These are phyloP conservation scores for Aldrovandia affinis DNA, from an alignment of 2,797 vertebrate species.

Conservation along the genomic window DNA sequence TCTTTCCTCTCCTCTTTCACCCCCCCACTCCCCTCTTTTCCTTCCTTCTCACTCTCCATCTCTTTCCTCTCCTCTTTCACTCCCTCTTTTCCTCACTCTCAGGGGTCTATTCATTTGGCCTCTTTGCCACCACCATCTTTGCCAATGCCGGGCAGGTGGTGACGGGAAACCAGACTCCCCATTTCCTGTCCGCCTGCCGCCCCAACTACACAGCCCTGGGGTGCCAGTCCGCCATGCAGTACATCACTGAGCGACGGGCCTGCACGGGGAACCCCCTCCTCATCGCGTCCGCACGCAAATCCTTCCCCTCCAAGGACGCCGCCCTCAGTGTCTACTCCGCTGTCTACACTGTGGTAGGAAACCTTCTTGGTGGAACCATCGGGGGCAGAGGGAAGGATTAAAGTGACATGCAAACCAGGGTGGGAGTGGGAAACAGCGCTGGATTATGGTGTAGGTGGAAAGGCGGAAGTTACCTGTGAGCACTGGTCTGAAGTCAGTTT, in stretches of 20 bases:
- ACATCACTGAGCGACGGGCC: slow-evolving; percentile 79
- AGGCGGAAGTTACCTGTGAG: too few species aligned
- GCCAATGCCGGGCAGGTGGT: slow-evolving; percentile 92
- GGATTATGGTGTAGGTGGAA: too few species aligned
- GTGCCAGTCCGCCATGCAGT: slow-evolving; percentile 81
- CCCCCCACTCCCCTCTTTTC: not conserved
- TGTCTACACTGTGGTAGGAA: slow-evolving; percentile 85
- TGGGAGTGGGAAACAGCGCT: too few species aligned
- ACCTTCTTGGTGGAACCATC: not conserved
- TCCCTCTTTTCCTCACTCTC: not conserved
- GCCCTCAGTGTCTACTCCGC: slow-evolving; percentile 89
- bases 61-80: not conserved
- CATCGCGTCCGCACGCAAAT: slow-evolving; percentile 82
- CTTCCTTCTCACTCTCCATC: not conserved
- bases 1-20: too few species aligned
- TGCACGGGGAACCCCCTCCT: slow-evolving; percentile 83
- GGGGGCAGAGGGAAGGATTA: not conserved
- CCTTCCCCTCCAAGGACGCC: slow-evolving; percentile 90
- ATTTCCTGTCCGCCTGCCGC: slow-evolving; percentile 87
- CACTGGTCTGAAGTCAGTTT: too few species aligned
- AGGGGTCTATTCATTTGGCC: slow-evolving; percentile 92
- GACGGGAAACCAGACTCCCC: slow-evolving; percentile 88
- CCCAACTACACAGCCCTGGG: slow-evolving; percentile 91
- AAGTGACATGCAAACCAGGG: not conserved
- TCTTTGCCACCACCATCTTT: slow-evolving; percentile 91